Conservation (phyloP, 1,140 invertebrate genomes). For the Teleopsis dalmanni region DNA sequence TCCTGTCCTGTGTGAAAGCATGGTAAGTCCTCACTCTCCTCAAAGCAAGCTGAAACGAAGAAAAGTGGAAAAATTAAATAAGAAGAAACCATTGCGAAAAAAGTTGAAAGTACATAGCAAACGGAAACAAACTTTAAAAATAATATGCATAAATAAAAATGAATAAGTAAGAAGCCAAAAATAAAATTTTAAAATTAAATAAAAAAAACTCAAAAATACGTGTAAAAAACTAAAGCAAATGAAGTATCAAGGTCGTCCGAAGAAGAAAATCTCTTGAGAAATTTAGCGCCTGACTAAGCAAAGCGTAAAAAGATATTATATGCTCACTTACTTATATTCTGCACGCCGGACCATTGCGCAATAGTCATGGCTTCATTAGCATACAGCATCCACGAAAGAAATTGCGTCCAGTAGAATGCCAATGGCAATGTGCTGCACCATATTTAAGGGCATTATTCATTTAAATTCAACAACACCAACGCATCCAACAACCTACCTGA, state of each 20-base stretch:
- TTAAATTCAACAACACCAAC: neutral
- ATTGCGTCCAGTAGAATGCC: constrained; percentile 76
- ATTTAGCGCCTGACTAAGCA: neutral
- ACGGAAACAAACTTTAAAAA: neutral
- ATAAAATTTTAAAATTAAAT: no score
- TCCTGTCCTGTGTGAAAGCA: constrained; percentile 63
- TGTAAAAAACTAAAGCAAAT: no score
- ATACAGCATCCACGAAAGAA: constrained; percentile 89
- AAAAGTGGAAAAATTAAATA: neutral
- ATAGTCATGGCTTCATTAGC: constrained; percentile 81
- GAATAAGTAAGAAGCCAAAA: neutral
- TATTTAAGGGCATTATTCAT: no score
- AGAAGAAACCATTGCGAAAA: neutral
- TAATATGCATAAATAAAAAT: neutral
- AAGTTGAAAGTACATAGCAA: neutral
- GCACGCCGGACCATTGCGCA: constrained; percentile 66
- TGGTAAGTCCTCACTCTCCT: constrained; percentile 51
- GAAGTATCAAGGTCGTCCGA: neutral
- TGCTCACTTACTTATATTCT: constrained; percentile 74
- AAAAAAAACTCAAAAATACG: no score
- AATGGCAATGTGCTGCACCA: constrained; percentile 63
- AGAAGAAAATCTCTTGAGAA: neutral
- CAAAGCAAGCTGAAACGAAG: constrained; percentile 56
- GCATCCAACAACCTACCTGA: constrained; percentile 53
- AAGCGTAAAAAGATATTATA: constrained; percentile 7